These are phyloP conservation scores for Pseudorectes ferrugineus DNA, from an alignment of 2,113 vertebrate genomes.

Conservation along the genomic window DNA sequence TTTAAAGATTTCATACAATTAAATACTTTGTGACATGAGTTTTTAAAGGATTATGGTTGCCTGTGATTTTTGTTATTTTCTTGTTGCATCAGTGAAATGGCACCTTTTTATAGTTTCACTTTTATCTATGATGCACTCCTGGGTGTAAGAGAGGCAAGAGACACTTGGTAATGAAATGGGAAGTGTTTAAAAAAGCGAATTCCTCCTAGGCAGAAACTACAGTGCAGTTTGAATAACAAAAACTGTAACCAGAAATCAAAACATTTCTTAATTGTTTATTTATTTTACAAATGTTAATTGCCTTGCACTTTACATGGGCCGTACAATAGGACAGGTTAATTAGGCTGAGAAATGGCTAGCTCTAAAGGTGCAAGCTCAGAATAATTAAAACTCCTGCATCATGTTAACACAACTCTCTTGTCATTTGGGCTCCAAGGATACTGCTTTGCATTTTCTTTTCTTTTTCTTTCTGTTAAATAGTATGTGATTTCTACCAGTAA, in stretches of 20 bases:
- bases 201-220: not conserved
- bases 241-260: constrained; percentile 45
- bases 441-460: not conserved
- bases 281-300: constrained; percentile 59
- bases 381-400: constrained; percentile 40
- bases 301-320: constrained; percentile 2
- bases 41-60: not conserved
- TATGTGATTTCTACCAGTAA: not conserved
- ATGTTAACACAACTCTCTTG: constrained; percentile 20
- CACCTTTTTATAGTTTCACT: not conserved
- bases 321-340: constrained; percentile 57
- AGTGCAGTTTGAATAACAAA: constrained; percentile 12
- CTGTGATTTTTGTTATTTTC: not conserved
- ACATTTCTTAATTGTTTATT: constrained; percentile 23
- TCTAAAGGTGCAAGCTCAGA: constrained; percentile 32
- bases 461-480: not conserved
- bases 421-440: not conserved
- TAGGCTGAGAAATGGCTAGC: constrained; percentile 37
- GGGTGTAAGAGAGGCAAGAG: not conserved
- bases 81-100: not conserved
- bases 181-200: constrained; percentile 20
- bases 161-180: not conserved
- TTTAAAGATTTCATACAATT: not conserved
- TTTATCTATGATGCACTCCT: not conserved
- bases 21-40: not conserved